Evolutionary conservation across 2,888 invertebrate species (phyloP), one percentile per base, ranked within the genome.

Genomic region (Yponomeuta sedellus): DNA sequence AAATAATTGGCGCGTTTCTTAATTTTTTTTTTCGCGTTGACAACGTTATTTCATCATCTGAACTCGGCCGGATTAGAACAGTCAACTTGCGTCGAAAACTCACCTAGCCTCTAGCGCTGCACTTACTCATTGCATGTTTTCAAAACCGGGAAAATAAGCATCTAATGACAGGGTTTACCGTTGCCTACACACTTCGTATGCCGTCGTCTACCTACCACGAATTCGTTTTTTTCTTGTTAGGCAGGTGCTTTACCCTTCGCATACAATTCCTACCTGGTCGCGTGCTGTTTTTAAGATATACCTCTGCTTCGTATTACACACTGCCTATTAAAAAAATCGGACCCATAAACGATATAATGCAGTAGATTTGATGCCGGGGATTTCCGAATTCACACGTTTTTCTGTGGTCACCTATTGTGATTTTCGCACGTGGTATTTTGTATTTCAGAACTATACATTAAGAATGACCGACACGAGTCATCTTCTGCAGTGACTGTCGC

Each of bases 1-100:
- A 85, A 83, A 85, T 89, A 89, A 89, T 90, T 90, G 88, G 87
- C 88, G 84, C 79, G 76, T 76, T 77, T 78, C 73, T 73, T 70
- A 75, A 78, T 82, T 34, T 83, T 78, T 83, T 86, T 83, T 86
- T 86, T 83, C 75, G 78, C 79, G 83, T 74, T 83, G 86, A 86
- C 85, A 86, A 83, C 84, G 80, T 75, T 73, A 71, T 73, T 76
- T 76, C 44, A 20, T 57, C 62, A 40, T 62, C 61, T n/a, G 56
- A 19, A 12, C 16, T 52, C 34, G 34, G 34, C 34, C 34, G 34
- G 34, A 34, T 34, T 34, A 34, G 34, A 34, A 34, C 34, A 34
- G 34, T 34, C 34, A 34, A 34, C 34, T 34, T 34, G 6, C 34
- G 34, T 34, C 34, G 34, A 6, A 6, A 34, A 34, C 34, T 34